Base-by-base conservation (phyloP, 2,797 vertebrate genomes). In the Catostomus latipinnis region DNA sequence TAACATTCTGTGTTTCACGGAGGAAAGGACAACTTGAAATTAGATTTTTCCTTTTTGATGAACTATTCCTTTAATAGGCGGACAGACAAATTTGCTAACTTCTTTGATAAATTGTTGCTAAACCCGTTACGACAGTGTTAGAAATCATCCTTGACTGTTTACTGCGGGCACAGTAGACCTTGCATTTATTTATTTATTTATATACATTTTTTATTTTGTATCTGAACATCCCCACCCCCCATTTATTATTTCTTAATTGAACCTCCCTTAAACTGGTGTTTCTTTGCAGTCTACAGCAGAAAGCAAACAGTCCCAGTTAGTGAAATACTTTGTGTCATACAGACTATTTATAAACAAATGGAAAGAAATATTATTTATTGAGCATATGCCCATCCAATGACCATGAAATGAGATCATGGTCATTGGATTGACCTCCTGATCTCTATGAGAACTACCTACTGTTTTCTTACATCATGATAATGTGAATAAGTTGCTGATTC, bases 391-490 rank as follows among this genome's bases (percentile, higher is more conserved):
- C 46, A 18, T 18, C 16, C 16, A 18, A 18, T 18, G 16, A 18
- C 16, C 16, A 18, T 18, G 0, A 14, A 22, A 53, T 50, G 66
- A 48, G 52, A 8, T 63, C 14, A 62, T 60, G 53, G 18, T 69
- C 62, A 80, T 82, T 56, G 48, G 56, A 68, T 46, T 10, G 43
- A 8, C 13, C 16, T 16, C 0, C 0, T 54, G 34, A 18, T 66
- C 73, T 76, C 80, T 74, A 45, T 54, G 67, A 70, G 80, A 81
- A 46, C n/a, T 22, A 74, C 8, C 9, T 6, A 43, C 11, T 58
- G 9, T 8, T 71, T 68, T 61, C 16, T 43, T 13, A 66, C 54
- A n/a, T 61, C 78, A 74, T 80, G 78, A 67, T 57, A 2, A 56
- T 52, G 53, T 45, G 46, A n/a, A 16, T 4, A 5, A 45, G 43